phyloP scores from a whole-genome alignment of 1,140 invertebrate species.

The Procambarus clarkii region DNA sequence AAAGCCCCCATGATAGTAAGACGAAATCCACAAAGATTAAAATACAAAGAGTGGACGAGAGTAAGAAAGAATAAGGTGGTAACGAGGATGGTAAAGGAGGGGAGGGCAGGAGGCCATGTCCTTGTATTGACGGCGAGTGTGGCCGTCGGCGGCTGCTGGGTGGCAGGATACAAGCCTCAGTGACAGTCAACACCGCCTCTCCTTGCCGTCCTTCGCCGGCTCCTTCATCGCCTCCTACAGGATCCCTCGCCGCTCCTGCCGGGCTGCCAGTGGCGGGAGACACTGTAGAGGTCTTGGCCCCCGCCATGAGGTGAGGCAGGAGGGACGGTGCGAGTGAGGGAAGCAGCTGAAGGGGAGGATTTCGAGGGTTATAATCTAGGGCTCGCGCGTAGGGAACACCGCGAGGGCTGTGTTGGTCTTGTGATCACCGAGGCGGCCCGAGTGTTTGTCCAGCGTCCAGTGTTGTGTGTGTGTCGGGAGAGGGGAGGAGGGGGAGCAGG shows the following conservation, averaged over 20 bases:
- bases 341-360: not conserved
- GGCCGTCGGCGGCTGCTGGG: slow-evolving; percentile 8
- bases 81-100: not conserved
- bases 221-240: not conserved
- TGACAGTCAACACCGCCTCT: not conserved
- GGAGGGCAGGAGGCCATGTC: not conserved
- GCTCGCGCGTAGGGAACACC: slow-evolving; percentile 20
- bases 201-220: not conserved
- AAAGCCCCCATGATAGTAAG: no score
- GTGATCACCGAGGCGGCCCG: slow-evolving; percentile 39
- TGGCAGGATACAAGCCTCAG: slow-evolving; percentile 27
- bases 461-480: not conserved
- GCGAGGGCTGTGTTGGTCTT: slow-evolving; percentile 11
- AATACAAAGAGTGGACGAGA: not conserved
- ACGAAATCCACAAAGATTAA: no score
- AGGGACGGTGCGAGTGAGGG: not conserved
- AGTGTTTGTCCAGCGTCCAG: slow-evolving; percentile 41
- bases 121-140: slow-evolving; percentile 15
- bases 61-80: not conserved
- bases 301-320: not conserved
- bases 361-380: not conserved
- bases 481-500: not conserved
- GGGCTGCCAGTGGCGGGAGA: not conserved
- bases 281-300: not conserved
- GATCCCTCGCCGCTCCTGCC: not conserved